These are phyloP conservation scores for Calycopis cecrops DNA, from an alignment of 1,140 invertebrate genomes.

Conservation along the genomic window DNA sequence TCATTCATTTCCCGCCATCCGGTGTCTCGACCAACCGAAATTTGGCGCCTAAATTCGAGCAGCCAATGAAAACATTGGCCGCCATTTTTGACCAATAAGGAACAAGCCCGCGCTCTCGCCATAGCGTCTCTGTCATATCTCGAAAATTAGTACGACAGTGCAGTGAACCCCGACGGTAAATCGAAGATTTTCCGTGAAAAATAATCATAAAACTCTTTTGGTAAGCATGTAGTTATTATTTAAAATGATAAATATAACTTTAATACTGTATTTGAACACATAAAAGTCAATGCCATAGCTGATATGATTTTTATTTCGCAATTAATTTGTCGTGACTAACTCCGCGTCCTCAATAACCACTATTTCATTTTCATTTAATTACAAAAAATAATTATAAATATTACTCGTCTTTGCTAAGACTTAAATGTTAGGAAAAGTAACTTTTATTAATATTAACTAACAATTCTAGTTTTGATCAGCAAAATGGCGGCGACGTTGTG, in stretches of 20 bases:
- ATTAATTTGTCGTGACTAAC: slow-evolving; percentile 22
- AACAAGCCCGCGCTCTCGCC: slow-evolving; percentile 64
- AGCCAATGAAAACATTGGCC: slow-evolving; percentile 57
- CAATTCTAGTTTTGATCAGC: slow-evolving; percentile 60
- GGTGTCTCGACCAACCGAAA: slow-evolving; percentile 70
- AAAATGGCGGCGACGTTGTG: slow-evolving; percentile 67
- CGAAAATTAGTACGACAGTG: slow-evolving; percentile 71
- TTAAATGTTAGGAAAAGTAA: slow-evolving; percentile 2
- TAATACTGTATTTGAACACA: slow-evolving; percentile 22
- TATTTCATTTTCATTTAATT: no score
- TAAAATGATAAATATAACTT: slow-evolving; percentile 18
- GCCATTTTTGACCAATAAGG: slow-evolving; percentile 68
- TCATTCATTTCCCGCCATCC: slow-evolving; percentile 69
- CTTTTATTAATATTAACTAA: slow-evolving; percentile 21
- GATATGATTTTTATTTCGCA: slow-evolving; percentile 29
- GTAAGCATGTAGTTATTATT: slow-evolving; percentile 41
- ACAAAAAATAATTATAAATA: not conserved
- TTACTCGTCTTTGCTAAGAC: not conserved
- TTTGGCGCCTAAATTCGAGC: slow-evolving; percentile 66
- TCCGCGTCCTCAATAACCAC: not conserved
- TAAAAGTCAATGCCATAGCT: not conserved
- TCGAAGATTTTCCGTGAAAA: slow-evolving; percentile 61
- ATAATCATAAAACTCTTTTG: slow-evolving; percentile 43
- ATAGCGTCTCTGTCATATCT: slow-evolving; percentile 70
- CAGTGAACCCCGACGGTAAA: slow-evolving; percentile 70